These are phyloP conservation scores for Hemiprocne comata DNA, from an alignment of 2,113 vertebrate species.

Conservation along the genomic window DNA sequence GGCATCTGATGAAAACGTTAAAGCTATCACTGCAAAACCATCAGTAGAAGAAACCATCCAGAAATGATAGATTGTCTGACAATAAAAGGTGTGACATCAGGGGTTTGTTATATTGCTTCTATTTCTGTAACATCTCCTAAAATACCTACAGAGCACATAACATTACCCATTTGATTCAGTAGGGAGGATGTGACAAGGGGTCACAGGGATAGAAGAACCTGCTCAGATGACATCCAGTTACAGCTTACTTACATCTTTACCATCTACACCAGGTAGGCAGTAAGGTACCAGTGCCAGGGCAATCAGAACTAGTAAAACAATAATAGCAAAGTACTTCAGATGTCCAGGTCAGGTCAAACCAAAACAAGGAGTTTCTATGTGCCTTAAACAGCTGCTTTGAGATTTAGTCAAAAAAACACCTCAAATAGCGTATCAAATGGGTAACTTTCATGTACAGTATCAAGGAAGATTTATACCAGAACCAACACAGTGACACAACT, in stretches of 20 bases:
- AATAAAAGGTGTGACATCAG: not conserved
- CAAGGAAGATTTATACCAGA: not conserved
- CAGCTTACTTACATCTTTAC: not conserved
- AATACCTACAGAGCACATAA: not conserved
- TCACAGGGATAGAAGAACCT: not conserved
- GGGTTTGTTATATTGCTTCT: not conserved
- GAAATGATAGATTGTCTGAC: not conserved
- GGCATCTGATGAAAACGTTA: not conserved
- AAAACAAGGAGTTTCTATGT: not conserved
- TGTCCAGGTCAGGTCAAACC: not conserved
- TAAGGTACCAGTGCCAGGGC: not conserved
- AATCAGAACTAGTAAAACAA: not conserved
- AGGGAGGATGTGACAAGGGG: not conserved
- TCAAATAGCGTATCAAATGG: not conserved
- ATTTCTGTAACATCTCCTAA: not conserved
- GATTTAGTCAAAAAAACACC: not conserved
- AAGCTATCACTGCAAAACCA: not conserved
- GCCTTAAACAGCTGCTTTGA: not conserved
- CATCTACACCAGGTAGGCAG: not conserved
- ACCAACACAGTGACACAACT: not conserved
- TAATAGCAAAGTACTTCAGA: not conserved
- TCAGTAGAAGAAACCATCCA: not conserved
- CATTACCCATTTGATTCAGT: not conserved
- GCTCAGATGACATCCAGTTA: not conserved
- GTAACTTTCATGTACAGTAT: not conserved